Percentiles rank a stretch among this genome's conserved stretches.
phyloP scores from a whole-genome alignment of 2,888 invertebrate species.

The Limnephilus rhombicus region DNA sequence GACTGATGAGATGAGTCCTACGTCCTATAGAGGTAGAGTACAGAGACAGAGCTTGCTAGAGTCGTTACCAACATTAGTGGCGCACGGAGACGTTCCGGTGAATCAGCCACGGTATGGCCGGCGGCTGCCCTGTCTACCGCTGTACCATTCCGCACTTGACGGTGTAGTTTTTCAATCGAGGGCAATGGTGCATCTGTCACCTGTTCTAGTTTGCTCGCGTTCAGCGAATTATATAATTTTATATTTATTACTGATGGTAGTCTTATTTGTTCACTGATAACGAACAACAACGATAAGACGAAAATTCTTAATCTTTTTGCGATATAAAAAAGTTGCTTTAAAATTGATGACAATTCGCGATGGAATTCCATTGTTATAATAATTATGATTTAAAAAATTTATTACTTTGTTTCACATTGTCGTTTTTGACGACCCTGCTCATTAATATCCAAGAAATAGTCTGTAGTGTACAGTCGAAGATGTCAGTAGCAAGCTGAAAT shows the following conservation, averaged over 20 bases:
- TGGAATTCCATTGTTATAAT: neutral
- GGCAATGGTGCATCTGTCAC: neutral
- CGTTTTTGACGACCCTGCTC: too few species aligned
- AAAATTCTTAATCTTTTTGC: neutral
- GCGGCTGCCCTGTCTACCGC: constrained; percentile 31
- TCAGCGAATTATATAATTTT: neutral
- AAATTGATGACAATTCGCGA: neutral
- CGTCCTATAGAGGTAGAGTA: neutral
- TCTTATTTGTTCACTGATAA: neutral
- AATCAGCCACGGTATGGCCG: constrained; percentile 41
- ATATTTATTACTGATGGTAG: neutral
- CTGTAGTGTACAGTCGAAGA: too few species aligned
- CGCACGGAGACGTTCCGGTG: constrained; percentile 32
- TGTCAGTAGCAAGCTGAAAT: too few species aligned
- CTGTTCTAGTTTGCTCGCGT: neutral
- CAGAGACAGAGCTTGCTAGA: neutral
- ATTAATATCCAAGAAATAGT: too few species aligned
- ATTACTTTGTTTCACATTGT: neutral
- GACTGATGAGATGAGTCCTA: constrained; percentile 38
- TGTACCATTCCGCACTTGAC: constrained; percentile 30
- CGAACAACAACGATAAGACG: neutral
- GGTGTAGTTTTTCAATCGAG: constrained; percentile 23
- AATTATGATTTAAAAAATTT: neutral
- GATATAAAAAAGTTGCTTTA: neutral
- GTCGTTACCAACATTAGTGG: constrained; percentile 42